These are phyloP conservation scores for Cephalopachus bancanus DNA, from an alignment of 2,797 vertebrate species.

Conservation along the genomic window DNA sequence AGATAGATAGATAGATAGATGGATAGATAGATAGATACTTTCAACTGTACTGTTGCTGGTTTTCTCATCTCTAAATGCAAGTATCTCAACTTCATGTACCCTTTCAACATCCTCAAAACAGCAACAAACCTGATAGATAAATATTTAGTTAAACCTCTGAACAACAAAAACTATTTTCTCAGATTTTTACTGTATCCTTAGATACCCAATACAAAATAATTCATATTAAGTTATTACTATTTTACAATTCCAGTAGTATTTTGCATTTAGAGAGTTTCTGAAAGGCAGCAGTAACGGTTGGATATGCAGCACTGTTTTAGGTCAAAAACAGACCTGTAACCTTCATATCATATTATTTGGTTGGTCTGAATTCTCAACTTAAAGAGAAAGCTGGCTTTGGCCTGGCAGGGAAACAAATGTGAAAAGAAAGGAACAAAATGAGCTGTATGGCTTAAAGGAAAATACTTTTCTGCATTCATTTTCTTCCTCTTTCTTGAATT, in stretches of 20 bases:
- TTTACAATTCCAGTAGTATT: neutral
- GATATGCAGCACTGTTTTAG: neutral
- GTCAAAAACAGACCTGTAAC: neutral
- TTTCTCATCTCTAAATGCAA: slow-evolving; percentile 2
- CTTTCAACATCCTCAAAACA: neutral
- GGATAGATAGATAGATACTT: neutral
- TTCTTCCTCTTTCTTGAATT: neutral
- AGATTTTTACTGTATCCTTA: neutral
- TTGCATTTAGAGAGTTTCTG: neutral
- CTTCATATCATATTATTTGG: neutral
- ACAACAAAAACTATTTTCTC: neutral
- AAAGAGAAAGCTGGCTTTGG: slow-evolving; percentile 34
- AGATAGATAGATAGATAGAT: neutral
- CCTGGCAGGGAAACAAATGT: neutral
- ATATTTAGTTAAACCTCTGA: neutral
- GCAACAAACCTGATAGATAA: neutral
- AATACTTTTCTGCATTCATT: slow-evolving; percentile 35
- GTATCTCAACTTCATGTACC: neutral
- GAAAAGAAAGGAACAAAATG: slow-evolving; percentile 52
- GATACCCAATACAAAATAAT: neutral
- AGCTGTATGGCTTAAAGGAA: neutral
- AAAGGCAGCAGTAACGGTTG: neutral
- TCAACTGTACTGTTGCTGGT: neutral
- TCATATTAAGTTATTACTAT: neutral
- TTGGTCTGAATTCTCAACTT: neutral